Evolutionary conservation across 2,888 invertebrate genomes (phyloP).

Genomic region (Ferrisia virgata): DNA sequence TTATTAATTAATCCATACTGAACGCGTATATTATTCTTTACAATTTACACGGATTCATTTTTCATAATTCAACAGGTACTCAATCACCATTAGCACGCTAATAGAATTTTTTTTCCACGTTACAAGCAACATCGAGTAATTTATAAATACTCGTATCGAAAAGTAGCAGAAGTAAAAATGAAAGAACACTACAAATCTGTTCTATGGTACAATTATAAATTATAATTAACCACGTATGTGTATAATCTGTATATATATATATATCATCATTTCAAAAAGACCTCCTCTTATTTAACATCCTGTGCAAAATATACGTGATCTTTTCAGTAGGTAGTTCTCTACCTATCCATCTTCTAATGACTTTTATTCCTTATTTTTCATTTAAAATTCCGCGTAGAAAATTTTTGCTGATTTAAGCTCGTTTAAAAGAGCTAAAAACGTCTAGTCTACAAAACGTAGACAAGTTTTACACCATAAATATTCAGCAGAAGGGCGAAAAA

Average conservation of each 20-base stretch:
- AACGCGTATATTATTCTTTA: not conserved
- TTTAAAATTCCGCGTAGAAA: not conserved
- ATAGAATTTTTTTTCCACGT: not conserved
- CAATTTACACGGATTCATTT: conserved; percentile 17
- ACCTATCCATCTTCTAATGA: not conserved
- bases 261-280: not conserved
- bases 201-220: not conserved
- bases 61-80: conserved; percentile 28
- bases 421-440: not conserved
- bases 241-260: too few species aligned
- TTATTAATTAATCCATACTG: not conserved
- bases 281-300: not conserved
- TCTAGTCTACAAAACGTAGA: not conserved
- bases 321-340: too few species aligned
- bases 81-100: not conserved
- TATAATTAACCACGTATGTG: not conserved
- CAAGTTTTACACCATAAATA: not conserved
- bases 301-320: not conserved
- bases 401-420: not conserved
- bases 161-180: not conserved
- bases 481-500: not conserved
- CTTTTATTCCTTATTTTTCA: not conserved
- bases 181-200: not conserved
- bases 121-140: not conserved
- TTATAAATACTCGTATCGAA: not conserved